Conservation (phyloP, 2,888 invertebrate species). For the Hydropsyche betteni region DNA sequence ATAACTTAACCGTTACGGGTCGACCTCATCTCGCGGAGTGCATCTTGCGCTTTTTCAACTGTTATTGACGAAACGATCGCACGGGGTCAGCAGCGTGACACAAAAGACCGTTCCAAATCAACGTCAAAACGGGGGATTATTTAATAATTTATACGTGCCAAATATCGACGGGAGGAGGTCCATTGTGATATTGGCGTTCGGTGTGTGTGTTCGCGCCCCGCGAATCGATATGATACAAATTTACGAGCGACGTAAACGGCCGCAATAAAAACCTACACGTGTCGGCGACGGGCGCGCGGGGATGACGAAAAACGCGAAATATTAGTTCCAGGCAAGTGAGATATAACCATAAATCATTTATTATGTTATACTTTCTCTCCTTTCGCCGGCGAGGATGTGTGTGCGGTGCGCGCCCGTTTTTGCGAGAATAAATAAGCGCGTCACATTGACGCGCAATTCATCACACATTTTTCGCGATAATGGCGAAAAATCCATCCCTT, state of each 20-base stretch:
- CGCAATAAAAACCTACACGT: conserved; percentile 32
- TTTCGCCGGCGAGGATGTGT: neutral
- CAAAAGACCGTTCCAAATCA: too few relatives aligned
- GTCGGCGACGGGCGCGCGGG: conserved; percentile 14
- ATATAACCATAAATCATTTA: conserved; percentile 35
- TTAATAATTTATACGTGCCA: conserved; percentile 12
- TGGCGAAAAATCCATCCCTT: conserved; percentile 25
- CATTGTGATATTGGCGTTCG: conserved; percentile 25
- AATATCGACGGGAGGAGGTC: neutral
- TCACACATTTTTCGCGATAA: conserved; percentile 23
- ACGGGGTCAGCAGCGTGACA: too few relatives aligned
- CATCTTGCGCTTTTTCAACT: too few relatives aligned
- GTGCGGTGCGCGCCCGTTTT: conserved; percentile 1
- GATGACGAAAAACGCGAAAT: conserved; percentile 26
- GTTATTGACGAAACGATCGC: too few relatives aligned
- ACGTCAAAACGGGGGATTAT: neutral
- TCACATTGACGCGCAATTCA: conserved; percentile 24
- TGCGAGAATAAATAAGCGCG: conserved; percentile 28
- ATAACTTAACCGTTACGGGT: conserved; percentile 17
- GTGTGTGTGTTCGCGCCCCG: conserved; percentile 11
- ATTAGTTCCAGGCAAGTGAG: conserved; percentile 26
- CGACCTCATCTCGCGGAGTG: neutral
- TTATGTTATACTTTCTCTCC: conserved; percentile 15
- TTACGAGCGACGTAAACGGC: conserved; percentile 31
- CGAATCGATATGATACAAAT: conserved; percentile 31